phyloP scores from a whole-genome alignment of 2,797 vertebrate genomes.

The Pipistrellus kuhlii region DNA sequence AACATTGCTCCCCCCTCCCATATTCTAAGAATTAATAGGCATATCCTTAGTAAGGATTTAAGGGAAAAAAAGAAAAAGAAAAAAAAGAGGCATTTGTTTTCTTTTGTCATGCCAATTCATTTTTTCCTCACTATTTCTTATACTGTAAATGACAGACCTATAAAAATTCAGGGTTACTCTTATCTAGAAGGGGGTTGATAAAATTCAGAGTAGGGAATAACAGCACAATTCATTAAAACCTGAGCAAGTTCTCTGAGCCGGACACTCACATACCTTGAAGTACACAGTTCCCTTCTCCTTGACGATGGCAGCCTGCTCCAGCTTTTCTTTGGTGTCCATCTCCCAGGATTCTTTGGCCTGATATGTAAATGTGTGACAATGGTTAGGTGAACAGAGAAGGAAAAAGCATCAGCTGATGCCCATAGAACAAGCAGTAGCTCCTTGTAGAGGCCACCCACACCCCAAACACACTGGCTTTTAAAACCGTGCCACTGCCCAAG shows the following conservation, averaged over 20 bases:
- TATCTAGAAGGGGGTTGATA: not conserved
- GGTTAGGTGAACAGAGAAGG: conserved; percentile 20
- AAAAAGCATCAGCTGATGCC: not conserved
- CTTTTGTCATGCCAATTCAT: not conserved
- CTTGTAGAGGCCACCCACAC: not conserved
- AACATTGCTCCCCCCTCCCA: no score
- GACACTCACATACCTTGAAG: conserved; percentile 92
- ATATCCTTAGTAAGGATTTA: not conserved
- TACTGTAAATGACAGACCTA: not conserved
- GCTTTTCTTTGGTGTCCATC: conserved; percentile 96
- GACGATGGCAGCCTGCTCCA: conserved; percentile 90
- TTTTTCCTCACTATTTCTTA: not conserved
- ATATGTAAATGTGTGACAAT: conserved; percentile 73
- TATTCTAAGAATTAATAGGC: not conserved
- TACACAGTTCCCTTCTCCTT: conserved; percentile 97
- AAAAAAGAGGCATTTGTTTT: not conserved
- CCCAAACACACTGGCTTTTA: not conserved
- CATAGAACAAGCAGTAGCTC: not conserved
- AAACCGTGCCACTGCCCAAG: not conserved
- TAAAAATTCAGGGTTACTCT: conserved; percentile 18
- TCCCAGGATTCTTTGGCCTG: conserved; percentile 99
- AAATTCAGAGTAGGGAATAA: conserved; percentile 2
- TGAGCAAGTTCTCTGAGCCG: not conserved
- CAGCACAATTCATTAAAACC: not conserved
- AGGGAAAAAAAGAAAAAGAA: not conserved